These are phyloP conservation scores for Vimba vimba DNA, from an alignment of 2,113 vertebrate genomes.

Conservation along the genomic window DNA sequence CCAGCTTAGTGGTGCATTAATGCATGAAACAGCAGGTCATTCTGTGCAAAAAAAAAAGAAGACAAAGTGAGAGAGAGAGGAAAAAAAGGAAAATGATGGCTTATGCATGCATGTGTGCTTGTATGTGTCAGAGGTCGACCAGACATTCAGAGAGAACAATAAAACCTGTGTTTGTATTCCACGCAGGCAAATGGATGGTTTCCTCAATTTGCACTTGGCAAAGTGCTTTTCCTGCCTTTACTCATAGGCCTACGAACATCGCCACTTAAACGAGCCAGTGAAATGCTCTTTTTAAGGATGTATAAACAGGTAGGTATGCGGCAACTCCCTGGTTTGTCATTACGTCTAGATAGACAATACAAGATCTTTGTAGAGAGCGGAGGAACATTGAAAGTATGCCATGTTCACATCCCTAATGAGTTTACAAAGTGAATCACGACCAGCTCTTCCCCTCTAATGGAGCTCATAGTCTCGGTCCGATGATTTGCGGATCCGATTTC, in stretches of 20 bases:
- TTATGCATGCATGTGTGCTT: slow-evolving; percentile 16
- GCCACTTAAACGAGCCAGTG: slow-evolving; percentile 16
- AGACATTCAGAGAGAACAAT: slow-evolving; percentile 4
- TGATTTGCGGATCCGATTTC: slow-evolving; percentile 41
- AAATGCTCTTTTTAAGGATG: slow-evolving; percentile 8
- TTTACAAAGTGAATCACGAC: slow-evolving; percentile 29
- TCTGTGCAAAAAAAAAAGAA: slow-evolving; percentile 1
- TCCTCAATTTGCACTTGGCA: neutral
- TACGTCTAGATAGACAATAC: neutral
- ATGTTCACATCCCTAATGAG: slow-evolving; percentile 38
- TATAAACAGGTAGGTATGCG: neutral
- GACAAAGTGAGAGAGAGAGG: neutral
- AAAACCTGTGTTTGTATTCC: slow-evolving; percentile 8
- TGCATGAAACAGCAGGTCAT: slow-evolving; percentile 46
- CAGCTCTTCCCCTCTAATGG: slow-evolving; percentile 41
- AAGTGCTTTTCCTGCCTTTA: slow-evolving; percentile 13
- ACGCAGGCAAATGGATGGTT: neutral
- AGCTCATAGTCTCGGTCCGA: slow-evolving; percentile 21
- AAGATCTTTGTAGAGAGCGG: neutral
- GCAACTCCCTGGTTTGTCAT: slow-evolving; percentile 31
- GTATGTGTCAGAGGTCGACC: neutral
- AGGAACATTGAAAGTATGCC: slow-evolving; percentile 24
- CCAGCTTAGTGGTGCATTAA: slow-evolving; percentile 41
- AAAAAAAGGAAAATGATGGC: slow-evolving; percentile 2
- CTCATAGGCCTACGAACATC: neutral